Evolutionary conservation across 2,888 invertebrate genomes (phyloP).

Genomic region (Liposcelis brunnea): DNA sequence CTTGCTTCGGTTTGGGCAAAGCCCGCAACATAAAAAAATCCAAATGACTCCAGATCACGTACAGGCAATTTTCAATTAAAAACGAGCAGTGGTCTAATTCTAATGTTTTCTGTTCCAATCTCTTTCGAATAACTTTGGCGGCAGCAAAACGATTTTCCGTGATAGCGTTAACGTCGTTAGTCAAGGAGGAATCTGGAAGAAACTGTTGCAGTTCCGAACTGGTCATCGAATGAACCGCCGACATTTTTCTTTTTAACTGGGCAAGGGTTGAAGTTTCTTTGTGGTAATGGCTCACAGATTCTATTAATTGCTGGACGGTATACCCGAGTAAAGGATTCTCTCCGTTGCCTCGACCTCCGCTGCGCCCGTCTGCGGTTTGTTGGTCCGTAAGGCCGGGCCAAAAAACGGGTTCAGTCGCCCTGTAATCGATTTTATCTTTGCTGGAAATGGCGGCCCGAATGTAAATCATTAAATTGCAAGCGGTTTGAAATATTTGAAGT

Average conservation of each 20-base stretch:
- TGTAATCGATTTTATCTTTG: conserved; percentile 32
- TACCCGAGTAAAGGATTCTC: conserved; percentile 26
- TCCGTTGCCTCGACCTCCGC: conserved; percentile 6
- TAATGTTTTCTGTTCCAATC: conserved; percentile 32
- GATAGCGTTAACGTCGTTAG: conserved; percentile 10
- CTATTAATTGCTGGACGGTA: conserved; percentile 36
- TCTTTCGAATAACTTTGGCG: conserved; percentile 21
- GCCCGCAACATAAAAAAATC: conserved; percentile 50
- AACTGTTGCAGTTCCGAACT: conserved; percentile 14
- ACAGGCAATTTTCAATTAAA: conserved; percentile 52
- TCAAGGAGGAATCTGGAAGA: conserved; percentile 8
- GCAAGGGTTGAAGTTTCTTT: conserved; percentile 32
- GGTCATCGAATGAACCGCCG: conserved; percentile 27
- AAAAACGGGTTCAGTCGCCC: conserved; percentile 34
- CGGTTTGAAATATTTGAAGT: conserved; percentile 34
- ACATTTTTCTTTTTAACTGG: conserved; percentile 30
- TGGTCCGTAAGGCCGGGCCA: conserved; percentile 31
- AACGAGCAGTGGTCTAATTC: conserved; percentile 43
- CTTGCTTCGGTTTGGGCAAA: conserved; percentile 25
- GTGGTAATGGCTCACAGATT: conserved; percentile 35
- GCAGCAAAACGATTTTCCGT: conserved; percentile 18
- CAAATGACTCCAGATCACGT: conserved; percentile 60
- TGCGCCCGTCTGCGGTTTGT: conserved; percentile 15
- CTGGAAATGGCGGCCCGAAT: conserved; percentile 46
- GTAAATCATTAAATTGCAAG: conserved; percentile 52